These are phyloP conservation scores for Eledona agricola DNA, from an alignment of 2,888 invertebrate species.

Conservation along the genomic window DNA sequence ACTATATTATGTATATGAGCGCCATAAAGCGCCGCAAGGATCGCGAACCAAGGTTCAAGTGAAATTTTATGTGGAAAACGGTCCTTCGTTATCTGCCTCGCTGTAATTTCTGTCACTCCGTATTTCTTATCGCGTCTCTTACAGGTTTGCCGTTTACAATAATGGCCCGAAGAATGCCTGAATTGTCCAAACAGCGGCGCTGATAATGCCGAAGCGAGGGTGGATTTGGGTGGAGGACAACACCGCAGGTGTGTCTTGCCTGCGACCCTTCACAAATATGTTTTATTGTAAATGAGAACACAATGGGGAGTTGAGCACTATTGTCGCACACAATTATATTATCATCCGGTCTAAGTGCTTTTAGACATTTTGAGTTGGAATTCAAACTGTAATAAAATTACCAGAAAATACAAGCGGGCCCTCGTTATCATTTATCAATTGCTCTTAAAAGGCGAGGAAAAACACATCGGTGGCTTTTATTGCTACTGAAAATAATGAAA, in stretches of 20 bases:
- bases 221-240: slow-evolving; percentile 1
- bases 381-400: slow-evolving; percentile 1
- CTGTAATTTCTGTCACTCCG: slow-evolving; percentile 54
- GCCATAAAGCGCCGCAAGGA: slow-evolving; percentile 48
- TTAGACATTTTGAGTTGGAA: neutral
- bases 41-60: slow-evolving; percentile 50
- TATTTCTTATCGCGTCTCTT: slow-evolving; percentile 52
- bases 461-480: no score
- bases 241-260: slow-evolving; percentile 24
- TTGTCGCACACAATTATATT: slow-evolving; percentile 10
- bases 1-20: slow-evolving; percentile 55
- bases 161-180: slow-evolving; percentile 34
- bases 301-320: neutral
- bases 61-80: slow-evolving; percentile 55
- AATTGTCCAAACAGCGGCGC: slow-evolving; percentile 37
- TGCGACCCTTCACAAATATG: slow-evolving; percentile 5
- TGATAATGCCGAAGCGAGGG: no score
- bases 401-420: neutral
- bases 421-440: no score
- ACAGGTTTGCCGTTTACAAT: slow-evolving; percentile 40
- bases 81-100: slow-evolving; percentile 52
- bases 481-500: no score
- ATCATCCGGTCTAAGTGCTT: neutral
- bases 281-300: slow-evolving; percentile 6
- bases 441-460: no score